Conservation (phyloP, 2,797 vertebrate genomes). For the Kryptopterus vitreolus region DNA sequence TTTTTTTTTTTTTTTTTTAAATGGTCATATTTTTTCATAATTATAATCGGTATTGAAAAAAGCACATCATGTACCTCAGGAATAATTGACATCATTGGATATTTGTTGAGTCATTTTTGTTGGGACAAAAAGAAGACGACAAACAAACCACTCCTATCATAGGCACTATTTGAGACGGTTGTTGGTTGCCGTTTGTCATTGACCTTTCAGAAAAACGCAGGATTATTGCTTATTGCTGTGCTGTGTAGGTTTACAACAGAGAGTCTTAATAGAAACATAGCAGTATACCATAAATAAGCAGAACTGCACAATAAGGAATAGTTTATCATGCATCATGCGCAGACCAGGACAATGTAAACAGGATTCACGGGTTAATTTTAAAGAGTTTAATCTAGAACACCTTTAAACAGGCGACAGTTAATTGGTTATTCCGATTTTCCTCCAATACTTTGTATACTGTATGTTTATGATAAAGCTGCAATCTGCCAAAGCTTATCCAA, state of each 20-base stretch:
- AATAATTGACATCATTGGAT: not conserved
- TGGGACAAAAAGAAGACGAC: not conserved
- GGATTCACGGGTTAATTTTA: not conserved
- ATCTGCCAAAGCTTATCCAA: not conserved
- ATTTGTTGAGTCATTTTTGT: no score
- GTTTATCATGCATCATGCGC: not conserved
- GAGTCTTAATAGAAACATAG: slow-evolving; percentile 13
- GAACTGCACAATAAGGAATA: not conserved
- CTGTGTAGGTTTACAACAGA: not conserved
- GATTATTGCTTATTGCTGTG: not conserved
- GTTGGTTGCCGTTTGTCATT: not conserved
- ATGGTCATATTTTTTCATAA: no score
- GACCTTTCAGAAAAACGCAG: not conserved
- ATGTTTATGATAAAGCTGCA: no score
- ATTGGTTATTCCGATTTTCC: not conserved
- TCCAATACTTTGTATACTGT: not conserved
- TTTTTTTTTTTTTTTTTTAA: not conserved
- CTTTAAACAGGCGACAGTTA: not conserved
- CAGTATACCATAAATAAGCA: slow-evolving; percentile 13
- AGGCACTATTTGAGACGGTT: not conserved
- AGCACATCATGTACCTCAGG: not conserved
- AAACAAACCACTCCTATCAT: not conserved
- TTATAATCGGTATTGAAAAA: no score
- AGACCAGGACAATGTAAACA: not conserved
- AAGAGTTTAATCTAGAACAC: not conserved